Evolutionary conservation across 1,140 invertebrate species (phyloP).

Genomic region (Heliconius congener): DNA sequence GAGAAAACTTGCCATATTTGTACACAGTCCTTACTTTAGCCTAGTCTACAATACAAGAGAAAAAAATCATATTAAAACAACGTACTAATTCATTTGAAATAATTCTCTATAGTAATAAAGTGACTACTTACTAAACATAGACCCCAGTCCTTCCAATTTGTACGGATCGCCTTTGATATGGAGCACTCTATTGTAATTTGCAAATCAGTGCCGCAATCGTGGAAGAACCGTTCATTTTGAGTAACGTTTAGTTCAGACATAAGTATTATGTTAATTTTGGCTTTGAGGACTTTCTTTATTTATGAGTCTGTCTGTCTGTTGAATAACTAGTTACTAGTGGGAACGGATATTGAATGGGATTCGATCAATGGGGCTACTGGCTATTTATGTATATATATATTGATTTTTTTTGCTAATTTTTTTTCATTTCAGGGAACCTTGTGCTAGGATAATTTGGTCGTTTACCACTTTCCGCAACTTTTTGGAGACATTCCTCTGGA

Average conservation of each 20-base stretch:
- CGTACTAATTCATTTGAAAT: background rate
- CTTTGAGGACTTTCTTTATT: background rate
- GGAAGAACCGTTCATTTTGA: slow-evolving; percentile 32
- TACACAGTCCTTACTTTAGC: too few species aligned
- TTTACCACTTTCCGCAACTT: background rate
- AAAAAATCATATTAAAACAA: background rate
- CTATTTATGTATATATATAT: background rate
- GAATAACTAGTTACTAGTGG: too few species aligned
- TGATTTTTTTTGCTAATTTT: background rate
- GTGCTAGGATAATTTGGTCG: background rate
- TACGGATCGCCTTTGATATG: slow-evolving; percentile 18
- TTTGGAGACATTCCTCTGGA: background rate
- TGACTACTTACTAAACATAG: slow-evolving; percentile 11
- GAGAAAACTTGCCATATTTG: too few species aligned
- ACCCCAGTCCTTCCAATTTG: slow-evolving; percentile 9
- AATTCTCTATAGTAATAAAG: background rate
- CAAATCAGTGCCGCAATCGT: slow-evolving; percentile 42
- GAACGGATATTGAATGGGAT: too few species aligned
- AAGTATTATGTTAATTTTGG: slow-evolving; percentile 22
- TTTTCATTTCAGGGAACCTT: background rate
- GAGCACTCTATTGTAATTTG: slow-evolving; percentile 39
- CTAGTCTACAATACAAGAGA: too few species aligned
- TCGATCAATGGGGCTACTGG: too few species aligned
- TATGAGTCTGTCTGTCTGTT: too few species aligned
- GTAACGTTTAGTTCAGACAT: slow-evolving; percentile 17